phyloP scores from a whole-genome alignment of 2,888 invertebrate species.

The Drosophila longiperda region DNA sequence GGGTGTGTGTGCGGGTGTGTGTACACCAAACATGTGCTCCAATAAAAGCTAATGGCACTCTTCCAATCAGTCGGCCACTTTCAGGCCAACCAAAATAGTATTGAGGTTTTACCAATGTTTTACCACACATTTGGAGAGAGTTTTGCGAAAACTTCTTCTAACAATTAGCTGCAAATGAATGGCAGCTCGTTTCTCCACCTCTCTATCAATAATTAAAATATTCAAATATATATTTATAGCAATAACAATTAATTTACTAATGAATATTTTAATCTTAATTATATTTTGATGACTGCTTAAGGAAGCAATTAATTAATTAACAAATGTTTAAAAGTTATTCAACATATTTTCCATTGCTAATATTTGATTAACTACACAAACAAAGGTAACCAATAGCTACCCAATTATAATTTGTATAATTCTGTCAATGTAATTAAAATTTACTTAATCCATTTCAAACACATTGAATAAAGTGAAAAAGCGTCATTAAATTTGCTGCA shows the following conservation, averaged over 20 bases:
- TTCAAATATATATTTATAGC: background rate
- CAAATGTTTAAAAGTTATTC: background rate
- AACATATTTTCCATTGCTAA: background rate
- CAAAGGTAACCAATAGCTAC: background rate
- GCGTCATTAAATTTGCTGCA: conserved; percentile 39
- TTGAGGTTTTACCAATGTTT: conserved; percentile 29
- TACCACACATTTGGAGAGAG: background rate
- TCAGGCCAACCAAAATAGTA: conserved; percentile 24
- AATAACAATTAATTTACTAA: background rate
- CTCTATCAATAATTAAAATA: background rate
- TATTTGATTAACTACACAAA: background rate
- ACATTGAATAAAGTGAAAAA: conserved; percentile 16
- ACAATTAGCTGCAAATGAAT: conserved; percentile 68
- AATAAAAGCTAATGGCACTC: conserved; percentile 67
- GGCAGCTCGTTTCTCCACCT: background rate
- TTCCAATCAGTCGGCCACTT: conserved; percentile 53
- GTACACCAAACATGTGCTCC: conserved; percentile 41
- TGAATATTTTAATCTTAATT: background rate
- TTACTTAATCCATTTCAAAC: too few species aligned
- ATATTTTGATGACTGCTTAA: background rate
- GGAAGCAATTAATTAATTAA: background rate
- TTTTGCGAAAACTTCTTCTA: conserved; percentile 2
- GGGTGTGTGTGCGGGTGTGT: conserved; percentile 21
- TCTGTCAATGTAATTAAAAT: background rate
- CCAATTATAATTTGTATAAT: background rate